Conservation (phyloP, 2,797 vertebrate genomes). For the Acrocephalus scirpaceus region DNA sequence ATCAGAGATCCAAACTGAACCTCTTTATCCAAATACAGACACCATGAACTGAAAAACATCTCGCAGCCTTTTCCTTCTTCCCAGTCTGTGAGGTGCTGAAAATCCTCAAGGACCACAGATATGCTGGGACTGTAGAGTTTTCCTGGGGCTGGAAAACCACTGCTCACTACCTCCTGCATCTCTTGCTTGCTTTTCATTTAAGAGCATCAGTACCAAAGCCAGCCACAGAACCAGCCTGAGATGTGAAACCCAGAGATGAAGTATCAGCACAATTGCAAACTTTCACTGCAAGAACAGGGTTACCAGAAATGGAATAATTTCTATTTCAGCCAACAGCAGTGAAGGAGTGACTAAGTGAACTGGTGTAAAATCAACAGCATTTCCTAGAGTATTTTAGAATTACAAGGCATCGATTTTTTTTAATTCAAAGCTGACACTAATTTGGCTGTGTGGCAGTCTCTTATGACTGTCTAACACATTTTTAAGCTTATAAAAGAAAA, state of each 20-base stretch:
- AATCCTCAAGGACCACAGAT: neutral
- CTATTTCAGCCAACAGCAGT: neutral
- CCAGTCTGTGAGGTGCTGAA: neutral
- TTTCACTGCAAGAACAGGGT: neutral
- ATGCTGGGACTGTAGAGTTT: neutral
- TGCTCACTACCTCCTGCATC: accelerated
- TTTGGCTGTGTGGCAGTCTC: neutral
- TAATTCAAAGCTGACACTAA: neutral
- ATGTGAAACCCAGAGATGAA: neutral
- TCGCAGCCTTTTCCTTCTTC: neutral
- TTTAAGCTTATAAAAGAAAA: constrained; percentile 4
- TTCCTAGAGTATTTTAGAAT: neutral
- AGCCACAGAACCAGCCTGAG: neutral
- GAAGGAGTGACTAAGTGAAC: neutral
- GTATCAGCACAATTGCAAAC: neutral
- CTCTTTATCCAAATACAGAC: neutral
- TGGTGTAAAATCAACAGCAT: neutral
- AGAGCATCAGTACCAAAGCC: neutral
- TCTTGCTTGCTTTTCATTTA: neutral
- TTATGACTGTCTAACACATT: constrained; percentile 22
- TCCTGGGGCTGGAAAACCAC: neutral
- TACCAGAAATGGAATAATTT: neutral
- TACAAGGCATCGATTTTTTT: neutral
- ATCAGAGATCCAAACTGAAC: neutral
- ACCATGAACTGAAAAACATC: neutral